Base-by-base conservation (phyloP, 2,888 invertebrate genomes). In the Clanis bilineata region DNA sequence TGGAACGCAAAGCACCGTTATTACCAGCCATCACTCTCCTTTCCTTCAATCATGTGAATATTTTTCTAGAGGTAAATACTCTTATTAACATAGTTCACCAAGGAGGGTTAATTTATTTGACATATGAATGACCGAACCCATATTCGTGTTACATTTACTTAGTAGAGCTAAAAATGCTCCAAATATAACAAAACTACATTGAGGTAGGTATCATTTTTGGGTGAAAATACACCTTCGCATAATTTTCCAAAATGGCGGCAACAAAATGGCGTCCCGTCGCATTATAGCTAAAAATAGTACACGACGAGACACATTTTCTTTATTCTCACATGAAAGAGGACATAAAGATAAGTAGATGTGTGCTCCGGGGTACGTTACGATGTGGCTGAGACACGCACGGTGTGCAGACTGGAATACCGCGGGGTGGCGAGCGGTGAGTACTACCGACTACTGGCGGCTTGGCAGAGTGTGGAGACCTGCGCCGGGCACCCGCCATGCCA, bases 331-430 rank as follows among this genome's bases (percentile, higher is more conserved):
- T 51, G 51, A 51, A 32, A 32, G 32, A 51, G 51, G 51, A 51
- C 51, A 51, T 51, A 51, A 51, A 51, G 28, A 51, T 51, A 51
- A 51, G 51, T 51, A 51, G 51, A 51, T 32, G 51, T 51, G 32
- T 51, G 32, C 51, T 32, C 51, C 32, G 32, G 51, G 28, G 51
- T 51, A 45, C 23, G 51, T 51, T 51, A 32, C 32, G 51, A 32
- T 51, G 51, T 32, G 51, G 28, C 51, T 51, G 45, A 25, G 51
- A 51, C 51, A 51, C 51, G 51, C 51, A 51, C 51, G 51, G 51
- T n/a, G n/a, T n/a, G n/a, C n/a, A n/a, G n/a, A n/a, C n/a, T n/a
- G n/a, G n/a, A n/a, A n/a, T n/a, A n/a, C n/a, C n/a, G n/a, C n/a
- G n/a, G n/a, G n/a, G n/a, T n/a, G n/a, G n/a, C n/a, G n/a, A n/a